Base-by-base conservation (phyloP, 2,888 invertebrate genomes). In the Limnephilus auricula region DNA sequence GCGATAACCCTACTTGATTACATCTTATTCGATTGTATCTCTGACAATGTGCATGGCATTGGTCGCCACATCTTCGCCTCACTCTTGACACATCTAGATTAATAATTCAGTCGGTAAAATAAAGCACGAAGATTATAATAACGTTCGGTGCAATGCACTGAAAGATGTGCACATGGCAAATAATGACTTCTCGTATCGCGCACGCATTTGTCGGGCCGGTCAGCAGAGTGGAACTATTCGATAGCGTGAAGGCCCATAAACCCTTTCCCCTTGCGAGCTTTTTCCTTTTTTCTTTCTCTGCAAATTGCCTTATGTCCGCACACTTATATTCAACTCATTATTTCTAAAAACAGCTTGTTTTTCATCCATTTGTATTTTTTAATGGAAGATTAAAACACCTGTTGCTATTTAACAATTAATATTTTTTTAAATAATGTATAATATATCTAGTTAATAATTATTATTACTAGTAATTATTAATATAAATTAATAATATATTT, bases 241-340 rank as follows among this genome's bases (percentile, higher is more conserved):
- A 34, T 32, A 84, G 84, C 84, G 84, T 84, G 84, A 84, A 84
- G 84, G 84, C n/a, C 40, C 34, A 32, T 83, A 83, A 65, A 37
- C 83, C 34, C 37, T 83, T 37, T 32, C 86, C 50, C 65, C 31
- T 86, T 15, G 9, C 30, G 30, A 31, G 86, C 65, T 50, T 31
- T 30, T 9, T n/a, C 1, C 34, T 15, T 15, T 18, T 50, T 50
- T 50, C 50, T 50, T 18, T 25, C 6, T 65, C 65, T n/a, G 65
- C 65, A 25, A 65, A 65, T 65, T 65, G n/a, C 9, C 25, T 65
- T 65, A 5, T 65, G 25, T 65, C n/a, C 25, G 25, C n/a, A 25
- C 65, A 25, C 65, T 65, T 65, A 25, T 9, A 65, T 65, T 65
- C 65, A 9, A 65, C 5, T 65, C 25, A 25, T 25, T 65, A 65